Conservation (phyloP, 2,888 invertebrate genomes). For the Volucella bombylans region DNA sequence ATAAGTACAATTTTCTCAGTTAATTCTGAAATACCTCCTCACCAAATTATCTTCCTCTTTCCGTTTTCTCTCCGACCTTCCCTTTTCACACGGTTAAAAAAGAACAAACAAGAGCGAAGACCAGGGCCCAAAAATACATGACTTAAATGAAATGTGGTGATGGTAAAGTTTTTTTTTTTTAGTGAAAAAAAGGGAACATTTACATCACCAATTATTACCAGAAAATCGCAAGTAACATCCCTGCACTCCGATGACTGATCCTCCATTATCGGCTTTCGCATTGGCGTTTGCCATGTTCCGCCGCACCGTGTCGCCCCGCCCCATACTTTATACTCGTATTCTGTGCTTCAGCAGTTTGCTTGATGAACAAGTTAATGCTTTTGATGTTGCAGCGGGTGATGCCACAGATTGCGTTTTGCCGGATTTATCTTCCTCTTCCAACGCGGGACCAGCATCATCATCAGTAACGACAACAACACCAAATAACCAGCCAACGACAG, state of each 20-base stretch:
- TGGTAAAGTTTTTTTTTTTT: background rate
- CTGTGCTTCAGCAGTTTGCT: constrained; percentile 15
- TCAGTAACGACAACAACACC: background rate
- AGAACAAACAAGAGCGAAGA: background rate
- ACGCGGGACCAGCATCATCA: too few species aligned
- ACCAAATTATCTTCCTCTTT: constrained; percentile 18
- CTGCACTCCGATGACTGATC: constrained; percentile 64
- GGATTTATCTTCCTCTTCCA: constrained; percentile 47
- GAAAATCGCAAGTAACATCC: constrained; percentile 56
- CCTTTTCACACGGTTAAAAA: background rate
- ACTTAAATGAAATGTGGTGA: constrained; percentile 33
- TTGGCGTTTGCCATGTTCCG: background rate
- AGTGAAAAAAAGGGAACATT: constrained; percentile 9
- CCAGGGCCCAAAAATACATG: constrained; percentile 13
- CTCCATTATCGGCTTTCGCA: constrained; percentile 61
- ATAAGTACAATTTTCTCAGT: constrained; percentile 33
- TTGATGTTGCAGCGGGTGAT: constrained; percentile 64
- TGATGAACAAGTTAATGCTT: constrained; percentile 62
- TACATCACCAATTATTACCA: constrained; percentile 58
- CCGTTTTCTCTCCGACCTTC: background rate
- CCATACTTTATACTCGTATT: too few species aligned
- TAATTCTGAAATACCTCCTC: constrained; percentile 36
- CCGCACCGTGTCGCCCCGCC: background rate
- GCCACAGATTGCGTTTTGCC: constrained; percentile 48
- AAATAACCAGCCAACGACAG: constrained; percentile 14